phyloP scores from a whole-genome alignment of 2,888 invertebrate species.

The Mimas tiliae region DNA sequence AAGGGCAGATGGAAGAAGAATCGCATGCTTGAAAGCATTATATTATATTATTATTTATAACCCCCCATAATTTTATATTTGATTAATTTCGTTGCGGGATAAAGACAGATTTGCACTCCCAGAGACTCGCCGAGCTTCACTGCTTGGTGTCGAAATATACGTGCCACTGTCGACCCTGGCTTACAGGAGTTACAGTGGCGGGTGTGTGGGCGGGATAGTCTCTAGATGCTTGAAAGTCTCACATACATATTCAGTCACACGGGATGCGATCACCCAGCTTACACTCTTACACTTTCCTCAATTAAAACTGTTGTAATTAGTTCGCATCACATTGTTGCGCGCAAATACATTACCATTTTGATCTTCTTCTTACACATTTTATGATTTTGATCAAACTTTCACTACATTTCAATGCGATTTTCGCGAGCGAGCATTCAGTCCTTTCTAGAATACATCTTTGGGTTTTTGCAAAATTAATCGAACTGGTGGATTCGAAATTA shows the following conservation, averaged over 20 bases:
- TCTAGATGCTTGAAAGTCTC: background rate
- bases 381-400: conserved; percentile 34
- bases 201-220: too few species aligned
- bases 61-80: too few species aligned
- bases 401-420: conserved; percentile 3
- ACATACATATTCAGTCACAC: background rate
- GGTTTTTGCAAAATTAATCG: conserved; percentile 2
- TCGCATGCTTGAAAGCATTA: too few species aligned
- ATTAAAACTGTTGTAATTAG: conserved; percentile 43
- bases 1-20: too few species aligned
- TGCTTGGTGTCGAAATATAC: too few species aligned
- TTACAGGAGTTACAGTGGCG: too few species aligned
- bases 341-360: conserved; percentile 6
- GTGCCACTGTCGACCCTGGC: too few species aligned
- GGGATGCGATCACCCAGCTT: conserved; percentile 9
- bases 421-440: background rate
- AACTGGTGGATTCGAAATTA: background rate
- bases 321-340: conserved; percentile 32
- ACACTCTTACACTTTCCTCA: conserved; percentile 56
- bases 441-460: background rate
- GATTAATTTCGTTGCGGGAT: too few species aligned
- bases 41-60: too few species aligned
- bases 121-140: too few species aligned
- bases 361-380: conserved; percentile 27
- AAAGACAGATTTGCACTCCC: too few species aligned